A percentile compares a stretch with the other conserved stretches of the same genome.
These are phyloP conservation scores for Capra hircus DNA, from an alignment of 2,113 vertebrate species.

Conservation along the genomic window DNA sequence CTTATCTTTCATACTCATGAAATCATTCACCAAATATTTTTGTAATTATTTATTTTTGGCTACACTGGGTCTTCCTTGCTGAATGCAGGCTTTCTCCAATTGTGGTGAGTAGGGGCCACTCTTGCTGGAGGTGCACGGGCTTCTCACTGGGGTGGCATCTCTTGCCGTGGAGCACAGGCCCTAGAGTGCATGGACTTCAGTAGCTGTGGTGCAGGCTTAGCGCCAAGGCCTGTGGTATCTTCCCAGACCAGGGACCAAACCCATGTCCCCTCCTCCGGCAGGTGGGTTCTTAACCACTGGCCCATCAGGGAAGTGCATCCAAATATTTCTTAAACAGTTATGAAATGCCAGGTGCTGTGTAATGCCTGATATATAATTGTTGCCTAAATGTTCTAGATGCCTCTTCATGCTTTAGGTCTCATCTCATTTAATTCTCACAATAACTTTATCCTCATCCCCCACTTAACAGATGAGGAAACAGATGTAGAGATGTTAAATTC, in stretches of 20 bases:
- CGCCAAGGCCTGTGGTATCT: not conserved
- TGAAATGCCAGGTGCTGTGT: not conserved
- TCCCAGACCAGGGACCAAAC: not conserved
- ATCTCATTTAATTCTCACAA: not conserved
- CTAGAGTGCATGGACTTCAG: not conserved
- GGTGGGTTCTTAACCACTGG: not conserved
- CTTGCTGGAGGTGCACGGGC: rapidly evolving
- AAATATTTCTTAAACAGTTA: too few relatives aligned
- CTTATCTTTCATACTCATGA: not conserved
- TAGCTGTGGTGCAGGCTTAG: not conserved
- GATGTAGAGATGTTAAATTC: not conserved
- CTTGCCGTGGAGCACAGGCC: not conserved
- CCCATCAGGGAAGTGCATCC: not conserved
- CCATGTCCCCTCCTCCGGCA: not conserved
- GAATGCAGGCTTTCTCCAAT: not conserved
- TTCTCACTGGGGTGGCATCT: not conserved
- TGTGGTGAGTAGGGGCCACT: not conserved
- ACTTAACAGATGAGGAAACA: not conserved
- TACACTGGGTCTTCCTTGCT: not conserved
- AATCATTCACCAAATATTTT: not conserved
- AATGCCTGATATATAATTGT: not conserved
- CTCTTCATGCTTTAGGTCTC: not conserved
- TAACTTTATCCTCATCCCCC: not conserved
- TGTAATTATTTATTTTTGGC: not conserved
- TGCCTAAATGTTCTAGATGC: not conserved